Evolutionary conservation across 2,888 invertebrate genomes (phyloP).

Genomic region (Acleris holmiana): DNA sequence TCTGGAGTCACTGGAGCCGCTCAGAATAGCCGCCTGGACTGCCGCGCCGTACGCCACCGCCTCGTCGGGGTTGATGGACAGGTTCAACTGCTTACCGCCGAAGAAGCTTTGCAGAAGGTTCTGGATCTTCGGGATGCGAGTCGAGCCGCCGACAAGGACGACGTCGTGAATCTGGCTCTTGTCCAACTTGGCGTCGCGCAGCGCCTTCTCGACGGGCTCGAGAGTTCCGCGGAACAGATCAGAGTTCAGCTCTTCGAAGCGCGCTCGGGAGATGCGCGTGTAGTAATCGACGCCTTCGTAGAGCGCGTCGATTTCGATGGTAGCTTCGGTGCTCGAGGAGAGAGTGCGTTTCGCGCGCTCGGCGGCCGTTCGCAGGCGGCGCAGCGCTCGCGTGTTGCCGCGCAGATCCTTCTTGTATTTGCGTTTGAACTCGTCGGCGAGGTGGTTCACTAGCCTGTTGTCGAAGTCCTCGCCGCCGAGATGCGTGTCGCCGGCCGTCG

Average conservation of each 20-base stretch:
- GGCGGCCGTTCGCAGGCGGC: constrained; percentile 87
- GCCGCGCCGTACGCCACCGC: constrained; percentile 90
- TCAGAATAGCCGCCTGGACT: constrained; percentile 87
- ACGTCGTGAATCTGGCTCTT: constrained; percentile 88
- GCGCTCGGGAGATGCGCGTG: constrained; percentile 86
- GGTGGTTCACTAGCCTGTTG: constrained; percentile 84
- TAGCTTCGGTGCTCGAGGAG: constrained; percentile 88
- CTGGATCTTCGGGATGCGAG: constrained; percentile 89
- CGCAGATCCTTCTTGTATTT: constrained; percentile 86
- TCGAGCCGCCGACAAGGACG: constrained; percentile 90
- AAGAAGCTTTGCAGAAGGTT: constrained; percentile 87
- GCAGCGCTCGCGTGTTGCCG: constrained; percentile 84
- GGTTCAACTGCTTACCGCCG: constrained; percentile 86
- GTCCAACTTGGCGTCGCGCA: constrained; percentile 89
- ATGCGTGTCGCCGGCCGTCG: constrained; percentile 92
- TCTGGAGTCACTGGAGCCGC: constrained; percentile 86
- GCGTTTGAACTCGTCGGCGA: constrained; percentile 86
- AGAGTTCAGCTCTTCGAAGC: constrained; percentile 88
- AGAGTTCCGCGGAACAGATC: constrained; percentile 87
- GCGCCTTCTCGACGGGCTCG: constrained; percentile 88
- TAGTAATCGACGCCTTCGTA: constrained; percentile 87
- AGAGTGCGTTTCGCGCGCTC: constrained; percentile 89
- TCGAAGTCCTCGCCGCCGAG: constrained; percentile 88
- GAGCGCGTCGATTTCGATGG: constrained; percentile 87
- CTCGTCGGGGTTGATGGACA: constrained; percentile 89